phyloP scores from a whole-genome alignment of 2,888 invertebrate genomes.

The Pseudoips prasinana region DNA sequence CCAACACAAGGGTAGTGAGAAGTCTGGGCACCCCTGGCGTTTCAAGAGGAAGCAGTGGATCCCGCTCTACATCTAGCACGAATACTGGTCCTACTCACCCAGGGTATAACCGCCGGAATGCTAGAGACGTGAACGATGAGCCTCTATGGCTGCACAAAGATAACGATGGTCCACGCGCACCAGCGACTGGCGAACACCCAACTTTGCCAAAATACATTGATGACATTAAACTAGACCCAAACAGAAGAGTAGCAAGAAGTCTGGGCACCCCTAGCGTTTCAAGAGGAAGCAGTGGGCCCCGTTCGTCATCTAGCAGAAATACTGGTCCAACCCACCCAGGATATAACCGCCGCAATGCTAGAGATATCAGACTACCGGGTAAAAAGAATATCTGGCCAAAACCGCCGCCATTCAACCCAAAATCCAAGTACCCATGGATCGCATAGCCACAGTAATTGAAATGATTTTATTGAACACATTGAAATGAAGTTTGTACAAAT shows the following conservation, averaged over 20 bases:
- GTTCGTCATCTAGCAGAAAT: slow-evolving; percentile 8
- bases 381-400: not conserved
- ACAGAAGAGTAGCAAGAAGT: slow-evolving; percentile 18
- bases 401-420: not conserved
- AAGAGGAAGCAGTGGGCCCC: slow-evolving; percentile 5
- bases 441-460: too few species aligned
- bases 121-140: slow-evolving; percentile 11
- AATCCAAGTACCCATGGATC: not conserved
- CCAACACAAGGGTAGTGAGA: slow-evolving; percentile 11
- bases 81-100: slow-evolving; percentile 18
- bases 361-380: not conserved
- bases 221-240: slow-evolving; percentile 7
- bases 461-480: too few species aligned
- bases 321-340: slow-evolving; percentile 17
- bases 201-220: slow-evolving; percentile 4
- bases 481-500: too few species aligned
- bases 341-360: slow-evolving; percentile 21
- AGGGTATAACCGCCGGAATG: slow-evolving; percentile 22
- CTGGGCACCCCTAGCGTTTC: slow-evolving; percentile 7
- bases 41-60: slow-evolving; percentile 5
- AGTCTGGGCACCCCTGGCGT: slow-evolving; percentile 12
- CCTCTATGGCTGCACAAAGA: slow-evolving; percentile 8
- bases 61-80: slow-evolving; percentile 5
- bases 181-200: slow-evolving; percentile 8
- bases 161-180: slow-evolving; percentile 1